Evolutionary conservation across 2,888 invertebrate species (phyloP).

Genomic region (Horisme vitalbata): DNA sequence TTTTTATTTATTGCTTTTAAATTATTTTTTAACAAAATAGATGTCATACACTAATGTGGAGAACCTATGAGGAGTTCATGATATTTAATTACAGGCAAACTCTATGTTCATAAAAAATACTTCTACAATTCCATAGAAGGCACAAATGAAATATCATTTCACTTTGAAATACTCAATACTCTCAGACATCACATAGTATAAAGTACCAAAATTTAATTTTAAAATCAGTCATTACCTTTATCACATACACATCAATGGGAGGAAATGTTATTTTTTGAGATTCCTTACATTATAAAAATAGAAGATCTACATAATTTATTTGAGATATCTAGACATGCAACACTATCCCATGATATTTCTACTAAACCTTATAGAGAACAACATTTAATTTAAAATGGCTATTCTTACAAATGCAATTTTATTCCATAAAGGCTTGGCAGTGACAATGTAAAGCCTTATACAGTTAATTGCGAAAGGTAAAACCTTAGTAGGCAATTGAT

Average conservation of each 20-base stretch:
- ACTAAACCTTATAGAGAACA: slow-evolving; percentile 8
- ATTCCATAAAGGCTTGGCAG: slow-evolving; percentile 19
- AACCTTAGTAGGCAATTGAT: too few species aligned
- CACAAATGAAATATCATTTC: slow-evolving; percentile 43
- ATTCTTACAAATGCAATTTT: slow-evolving; percentile 23
- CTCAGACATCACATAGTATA: slow-evolving; percentile 54
- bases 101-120: slow-evolving; percentile 20
- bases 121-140: slow-evolving; percentile 49
- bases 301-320: slow-evolving; percentile 5
- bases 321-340: slow-evolving; percentile 21
- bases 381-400: slow-evolving; percentile 18
- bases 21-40: slow-evolving; percentile 60
- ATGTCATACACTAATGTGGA: slow-evolving; percentile 49
- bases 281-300: slow-evolving; percentile 26
- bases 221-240: slow-evolving; percentile 69
- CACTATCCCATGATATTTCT: slow-evolving; percentile 11
- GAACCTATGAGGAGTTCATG: slow-evolving; percentile 51
- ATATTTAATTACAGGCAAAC: slow-evolving; percentile 20
- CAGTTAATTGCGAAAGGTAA: too few species aligned
- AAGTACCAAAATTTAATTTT: slow-evolving; percentile 42
- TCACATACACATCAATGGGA: slow-evolving; percentile 52
- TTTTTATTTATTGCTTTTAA: slow-evolving; percentile 64
- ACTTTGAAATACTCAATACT: slow-evolving; percentile 44
- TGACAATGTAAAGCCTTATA: slow-evolving; percentile 7
- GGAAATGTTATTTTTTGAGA: slow-evolving; percentile 24